A percentile compares a stretch with the other conserved stretches of the same genome.
phyloP scores from a whole-genome alignment of 2,113 vertebrate species.

The Pterocles gutturalis region DNA sequence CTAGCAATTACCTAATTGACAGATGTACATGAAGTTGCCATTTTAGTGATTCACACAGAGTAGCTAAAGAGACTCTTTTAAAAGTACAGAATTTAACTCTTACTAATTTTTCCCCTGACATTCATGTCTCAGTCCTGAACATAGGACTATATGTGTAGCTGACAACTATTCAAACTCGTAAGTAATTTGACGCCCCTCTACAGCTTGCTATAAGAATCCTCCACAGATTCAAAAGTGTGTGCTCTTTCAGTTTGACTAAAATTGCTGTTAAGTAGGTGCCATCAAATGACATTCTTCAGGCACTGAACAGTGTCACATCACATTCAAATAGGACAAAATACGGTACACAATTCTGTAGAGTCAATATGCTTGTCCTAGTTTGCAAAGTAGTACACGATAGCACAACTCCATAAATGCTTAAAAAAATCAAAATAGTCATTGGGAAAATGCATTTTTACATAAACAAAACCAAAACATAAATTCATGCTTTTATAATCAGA shows the following conservation, averaged over 20 bases:
- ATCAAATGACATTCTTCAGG: background rate
- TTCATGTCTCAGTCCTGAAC: background rate
- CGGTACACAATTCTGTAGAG: background rate
- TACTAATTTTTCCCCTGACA: background rate
- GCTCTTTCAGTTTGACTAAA: background rate
- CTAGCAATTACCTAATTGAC: background rate
- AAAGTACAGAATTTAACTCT: background rate
- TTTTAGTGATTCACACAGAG: background rate
- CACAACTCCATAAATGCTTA: background rate
- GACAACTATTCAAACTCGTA: background rate
- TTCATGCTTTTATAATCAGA: background rate
- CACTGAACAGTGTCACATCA: background rate
- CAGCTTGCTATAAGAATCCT: background rate
- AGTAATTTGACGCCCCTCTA: background rate
- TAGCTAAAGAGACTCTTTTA: background rate
- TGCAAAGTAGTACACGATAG: background rate
- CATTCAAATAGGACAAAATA: background rate
- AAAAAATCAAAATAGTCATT: background rate
- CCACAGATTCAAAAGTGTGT: background rate
- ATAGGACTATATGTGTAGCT: rapidly evolving
- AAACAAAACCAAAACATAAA: background rate
- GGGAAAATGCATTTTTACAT: background rate
- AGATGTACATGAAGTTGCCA: background rate
- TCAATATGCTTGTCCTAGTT: background rate
- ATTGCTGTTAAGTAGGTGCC: background rate